Base-by-base conservation (phyloP, 1,140 invertebrate genomes). In the Chrysomallon squamiferum region DNA sequence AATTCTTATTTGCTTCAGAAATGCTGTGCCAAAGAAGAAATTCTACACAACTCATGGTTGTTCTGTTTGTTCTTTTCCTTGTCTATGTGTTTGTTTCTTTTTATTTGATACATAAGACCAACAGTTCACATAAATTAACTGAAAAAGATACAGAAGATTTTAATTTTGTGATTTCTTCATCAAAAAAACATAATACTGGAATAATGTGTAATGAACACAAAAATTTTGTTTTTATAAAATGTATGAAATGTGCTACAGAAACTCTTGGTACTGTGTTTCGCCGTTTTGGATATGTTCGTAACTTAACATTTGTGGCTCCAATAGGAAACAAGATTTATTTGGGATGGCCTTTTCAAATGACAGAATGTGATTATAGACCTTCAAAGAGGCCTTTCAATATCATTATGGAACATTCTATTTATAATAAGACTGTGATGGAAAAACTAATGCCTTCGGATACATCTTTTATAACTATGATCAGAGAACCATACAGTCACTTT, bases 391-490 rank as follows among this genome's bases (percentile, higher is more conserved):
- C 59, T 25, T 82, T 75, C 68, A 78, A 80, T 61, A 70, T 74
- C 13, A 63, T 83, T n/a, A 69, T 67, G 6, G 78, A 83, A 63
- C 81, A 81, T 70, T 45, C 74, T 4, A 68, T 81, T n/a, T 83
- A 80, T 59, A 79, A 77, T 38, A 63, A 68, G n/a, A 71, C 63
- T 15, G 57, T 75, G 1, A 76, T 81, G 73, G 62, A 69, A 49
- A 41, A 41, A 0, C 38, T 80, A 0, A 79, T 83, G 72, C 77
- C 72, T 0, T 25, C 30, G 2, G 62, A 78, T 38, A 75, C 74
- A n/a, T 49, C 70, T 2, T 83, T 74, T 54, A 68, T 83, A 15
- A 71, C 77, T n/a, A 79, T 77, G 29, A 66, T 83, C n/a, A 62
- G 81, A n/a, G 72, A 83, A 41, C 81, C 81, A 3, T 72, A 70